phyloP scores from a whole-genome alignment of 2,888 invertebrate species.

The Drosophila pseudotakahashii region DNA sequence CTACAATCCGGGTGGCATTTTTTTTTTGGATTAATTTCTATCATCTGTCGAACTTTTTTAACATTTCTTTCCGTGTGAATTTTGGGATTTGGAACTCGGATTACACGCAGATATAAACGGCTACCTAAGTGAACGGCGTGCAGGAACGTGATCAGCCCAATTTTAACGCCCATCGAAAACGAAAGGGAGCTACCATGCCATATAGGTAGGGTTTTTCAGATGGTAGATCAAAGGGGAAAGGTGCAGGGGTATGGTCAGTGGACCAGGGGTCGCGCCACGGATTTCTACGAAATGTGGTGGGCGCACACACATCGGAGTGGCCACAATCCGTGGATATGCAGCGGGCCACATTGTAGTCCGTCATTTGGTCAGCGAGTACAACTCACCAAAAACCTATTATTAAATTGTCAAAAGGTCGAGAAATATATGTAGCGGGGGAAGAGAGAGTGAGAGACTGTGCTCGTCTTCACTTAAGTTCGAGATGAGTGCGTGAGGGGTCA shows the following conservation, averaged over 20 bases:
- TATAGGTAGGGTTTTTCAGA: constrained; percentile 17
- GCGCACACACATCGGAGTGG: constrained; percentile 48
- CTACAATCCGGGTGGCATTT: no score
- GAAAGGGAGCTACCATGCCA: constrained; percentile 69
- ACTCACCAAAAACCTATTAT: constrained; percentile 80
- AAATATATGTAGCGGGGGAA: constrained; percentile 57
- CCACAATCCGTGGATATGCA: constrained; percentile 8
- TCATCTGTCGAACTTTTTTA: no score
- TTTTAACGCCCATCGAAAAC: constrained; percentile 81
- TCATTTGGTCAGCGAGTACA: constrained; percentile 74
- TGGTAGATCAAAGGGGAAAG: background rate
- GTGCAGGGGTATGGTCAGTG: constrained; percentile 10
- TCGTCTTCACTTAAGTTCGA: constrained; percentile 7
- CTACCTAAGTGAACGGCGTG: constrained; percentile 76
- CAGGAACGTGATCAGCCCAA: constrained; percentile 83
- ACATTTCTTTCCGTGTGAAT: constrained; percentile 2
- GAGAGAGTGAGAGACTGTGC: constrained; percentile 21
- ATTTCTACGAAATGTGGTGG: constrained; percentile 76
- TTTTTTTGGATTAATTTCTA: no score
- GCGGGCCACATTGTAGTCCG: constrained; percentile 48
- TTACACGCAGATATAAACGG: constrained; percentile 74
- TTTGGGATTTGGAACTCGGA: constrained; percentile 60
- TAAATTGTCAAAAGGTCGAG: constrained; percentile 84
- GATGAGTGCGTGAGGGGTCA: constrained; percentile 31
- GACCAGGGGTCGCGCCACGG: constrained; percentile 35